A percentile compares a stretch with the other conserved stretches of the same genome.
These are phyloP conservation scores for Molothrus aeneus DNA, from an alignment of 2,797 vertebrate genomes.

Conservation along the genomic window DNA sequence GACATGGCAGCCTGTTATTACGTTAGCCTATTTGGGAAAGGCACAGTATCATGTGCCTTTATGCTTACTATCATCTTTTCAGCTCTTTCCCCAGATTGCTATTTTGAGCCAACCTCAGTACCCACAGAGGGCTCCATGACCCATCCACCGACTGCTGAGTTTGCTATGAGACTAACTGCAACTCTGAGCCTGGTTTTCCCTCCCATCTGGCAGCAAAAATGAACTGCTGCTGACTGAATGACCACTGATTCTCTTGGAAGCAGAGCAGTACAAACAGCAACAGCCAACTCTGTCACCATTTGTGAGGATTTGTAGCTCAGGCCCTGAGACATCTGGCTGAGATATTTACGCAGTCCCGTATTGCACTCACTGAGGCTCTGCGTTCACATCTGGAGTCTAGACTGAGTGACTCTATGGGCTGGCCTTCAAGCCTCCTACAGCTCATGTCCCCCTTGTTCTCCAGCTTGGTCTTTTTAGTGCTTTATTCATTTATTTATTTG, in stretches of 20 bases:
- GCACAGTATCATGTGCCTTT: not conserved
- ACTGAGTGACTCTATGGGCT: constrained; percentile 80
- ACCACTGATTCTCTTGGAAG: constrained; percentile 64
- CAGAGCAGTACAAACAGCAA: constrained; percentile 52
- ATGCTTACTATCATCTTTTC: constrained; percentile 36
- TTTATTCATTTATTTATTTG: constrained; percentile 32
- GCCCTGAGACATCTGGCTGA: constrained; percentile 85
- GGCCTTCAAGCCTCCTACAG: constrained; percentile 49
- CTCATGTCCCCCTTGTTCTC: constrained; percentile 41
- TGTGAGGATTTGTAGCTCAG: constrained; percentile 76
- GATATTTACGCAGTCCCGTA: constrained; percentile 73
- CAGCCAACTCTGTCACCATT: constrained; percentile 73
- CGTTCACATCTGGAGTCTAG: constrained; percentile 89
- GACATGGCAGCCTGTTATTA: not conserved
- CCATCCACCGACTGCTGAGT: constrained; percentile 11
- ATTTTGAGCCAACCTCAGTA: not conserved
- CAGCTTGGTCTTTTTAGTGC: constrained; percentile 14
- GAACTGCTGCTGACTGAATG: constrained; percentile 60
- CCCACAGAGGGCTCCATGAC: constrained; percentile 20
- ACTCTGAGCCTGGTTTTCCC: constrained; percentile 34
- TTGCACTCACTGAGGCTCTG: constrained; percentile 65
- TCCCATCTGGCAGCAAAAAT: constrained; percentile 50
- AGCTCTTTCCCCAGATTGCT: not conserved
- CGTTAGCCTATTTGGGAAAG: not conserved
- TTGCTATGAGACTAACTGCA: constrained; percentile 47